A percentile compares a stretch with the other conserved stretches of the same genome.
These are phyloP conservation scores for Bombus impatiens DNA, from an alignment of 1,140 invertebrate genomes.

Conservation along the genomic window DNA sequence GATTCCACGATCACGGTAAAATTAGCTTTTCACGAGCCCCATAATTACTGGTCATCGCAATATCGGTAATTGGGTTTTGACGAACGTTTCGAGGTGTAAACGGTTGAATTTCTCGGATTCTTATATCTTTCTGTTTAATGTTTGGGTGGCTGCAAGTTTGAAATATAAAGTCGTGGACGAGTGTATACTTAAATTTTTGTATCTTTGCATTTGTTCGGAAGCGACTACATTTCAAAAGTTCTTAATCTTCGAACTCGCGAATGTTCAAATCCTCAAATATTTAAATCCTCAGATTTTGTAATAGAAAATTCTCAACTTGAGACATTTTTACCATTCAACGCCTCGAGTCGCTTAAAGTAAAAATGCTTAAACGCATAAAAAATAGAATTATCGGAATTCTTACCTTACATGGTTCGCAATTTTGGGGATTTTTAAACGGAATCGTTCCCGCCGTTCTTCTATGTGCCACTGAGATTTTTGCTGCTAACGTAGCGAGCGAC, in stretches of 20 bases:
- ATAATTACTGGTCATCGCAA: conserved; percentile 11
- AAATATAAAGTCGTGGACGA: background rate
- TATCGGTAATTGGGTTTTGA: conserved; percentile 13
- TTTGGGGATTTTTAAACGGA: background rate
- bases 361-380: too few relatives aligned
- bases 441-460: background rate
- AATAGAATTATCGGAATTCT: background rate
- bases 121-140: background rate
- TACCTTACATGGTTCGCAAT: background rate
- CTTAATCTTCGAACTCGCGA: too few relatives aligned
- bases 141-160: background rate
- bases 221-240: too few relatives aligned
- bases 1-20: background rate
- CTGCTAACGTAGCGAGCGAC: conserved; percentile 18
- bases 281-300: background rate
- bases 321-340: too few relatives aligned
- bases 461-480: background rate
- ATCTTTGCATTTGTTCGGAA: background rate
- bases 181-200: background rate
- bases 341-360: too few relatives aligned
- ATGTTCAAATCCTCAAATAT: background rate
- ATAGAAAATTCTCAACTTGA: background rate
- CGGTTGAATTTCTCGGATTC: background rate
- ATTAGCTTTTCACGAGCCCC: background rate
- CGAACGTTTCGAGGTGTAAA: background rate